Evolutionary conservation across 2,113 vertebrate genomes (phyloP).

Genomic region (Hippocampus zosterae): DNA sequence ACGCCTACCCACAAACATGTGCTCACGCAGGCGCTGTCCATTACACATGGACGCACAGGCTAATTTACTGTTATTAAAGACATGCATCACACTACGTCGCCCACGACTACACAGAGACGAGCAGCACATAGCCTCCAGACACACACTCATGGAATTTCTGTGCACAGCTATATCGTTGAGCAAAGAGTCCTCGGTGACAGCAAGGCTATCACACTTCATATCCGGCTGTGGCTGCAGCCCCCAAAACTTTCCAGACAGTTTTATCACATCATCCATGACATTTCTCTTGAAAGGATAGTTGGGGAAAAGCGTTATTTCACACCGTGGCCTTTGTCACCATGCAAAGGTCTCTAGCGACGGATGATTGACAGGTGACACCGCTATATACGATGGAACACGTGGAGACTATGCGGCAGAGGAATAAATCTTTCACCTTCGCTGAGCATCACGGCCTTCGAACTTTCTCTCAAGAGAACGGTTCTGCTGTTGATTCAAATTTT

Average conservation of each 20-base stretch:
- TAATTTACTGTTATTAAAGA: constrained; percentile 72
- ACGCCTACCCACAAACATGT: background rate
- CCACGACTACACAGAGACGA: constrained; percentile 40
- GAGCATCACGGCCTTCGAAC: background rate
- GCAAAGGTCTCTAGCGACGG: constrained; percentile 37
- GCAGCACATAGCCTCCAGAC: constrained; percentile 5
- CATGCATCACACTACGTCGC: constrained; percentile 64
- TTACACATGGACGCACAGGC: constrained; percentile 12
- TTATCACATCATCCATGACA: constrained; percentile 47
- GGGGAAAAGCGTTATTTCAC: background rate
- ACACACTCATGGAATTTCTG: constrained; percentile 22
- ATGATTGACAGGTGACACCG: constrained; percentile 58
- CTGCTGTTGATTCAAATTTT: constrained; percentile 8
- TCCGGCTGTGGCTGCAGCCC: background rate
- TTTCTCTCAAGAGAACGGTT: constrained; percentile 16
- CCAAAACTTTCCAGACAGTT: background rate
- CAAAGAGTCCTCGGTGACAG: constrained; percentile 14
- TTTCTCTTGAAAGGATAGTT: constrained; percentile 39
- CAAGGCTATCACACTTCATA: background rate
- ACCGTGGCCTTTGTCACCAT: constrained; percentile 28
- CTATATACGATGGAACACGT: background rate
- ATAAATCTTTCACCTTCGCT: constrained; percentile 40
- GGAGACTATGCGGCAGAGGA: constrained; percentile 32
- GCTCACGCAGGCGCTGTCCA: background rate
- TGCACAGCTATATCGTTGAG: constrained; percentile 37